Percentiles rank a stretch among this genome's conserved stretches.
phyloP scores from a whole-genome alignment of 2,113 vertebrate genomes.

The Falcunculus frontatus region DNA sequence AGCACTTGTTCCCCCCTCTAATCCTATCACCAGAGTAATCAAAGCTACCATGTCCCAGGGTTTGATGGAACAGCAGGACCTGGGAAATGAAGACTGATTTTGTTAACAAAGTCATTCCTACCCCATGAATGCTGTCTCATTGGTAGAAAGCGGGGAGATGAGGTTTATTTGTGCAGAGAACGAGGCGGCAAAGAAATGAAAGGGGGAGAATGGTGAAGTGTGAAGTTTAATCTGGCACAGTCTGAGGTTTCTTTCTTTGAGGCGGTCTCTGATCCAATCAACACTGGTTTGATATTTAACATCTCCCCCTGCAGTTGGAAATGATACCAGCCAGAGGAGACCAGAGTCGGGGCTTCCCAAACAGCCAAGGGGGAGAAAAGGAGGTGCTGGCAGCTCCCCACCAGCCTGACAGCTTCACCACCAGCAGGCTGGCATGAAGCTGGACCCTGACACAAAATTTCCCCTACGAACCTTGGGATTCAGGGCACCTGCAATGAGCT shows the following conservation, averaged over 20 bases:
- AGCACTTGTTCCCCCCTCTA: conserved; percentile 29
- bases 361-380: neutral
- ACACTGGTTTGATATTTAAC: conserved; percentile 60
- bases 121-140: conserved; percentile 45
- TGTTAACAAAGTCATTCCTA: conserved; percentile 68
- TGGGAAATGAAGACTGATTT: conserved; percentile 69
- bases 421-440: neutral
- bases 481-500: conserved; percentile 4
- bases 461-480: neutral
- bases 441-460: neutral
- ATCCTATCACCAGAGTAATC: conserved; percentile 42
- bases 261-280: conserved; percentile 43
- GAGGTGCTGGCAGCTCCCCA: neutral
- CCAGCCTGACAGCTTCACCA: neutral
- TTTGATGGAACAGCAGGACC: conserved; percentile 67
- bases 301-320: conserved; percentile 58
- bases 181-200: conserved; percentile 49
- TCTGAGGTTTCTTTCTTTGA: conserved; percentile 40
- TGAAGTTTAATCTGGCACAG: conserved; percentile 60
- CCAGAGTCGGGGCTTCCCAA: neutral
- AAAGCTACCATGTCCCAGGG: conserved; percentile 35
- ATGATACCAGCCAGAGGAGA: neutral
- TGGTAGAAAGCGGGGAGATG: conserved; percentile 22
- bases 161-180: conserved; percentile 66
- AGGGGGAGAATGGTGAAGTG: conserved; percentile 55